Evolutionary conservation across 2,797 vertebrate species (phyloP).

Genomic region (Lateolabrax maculatus): DNA sequence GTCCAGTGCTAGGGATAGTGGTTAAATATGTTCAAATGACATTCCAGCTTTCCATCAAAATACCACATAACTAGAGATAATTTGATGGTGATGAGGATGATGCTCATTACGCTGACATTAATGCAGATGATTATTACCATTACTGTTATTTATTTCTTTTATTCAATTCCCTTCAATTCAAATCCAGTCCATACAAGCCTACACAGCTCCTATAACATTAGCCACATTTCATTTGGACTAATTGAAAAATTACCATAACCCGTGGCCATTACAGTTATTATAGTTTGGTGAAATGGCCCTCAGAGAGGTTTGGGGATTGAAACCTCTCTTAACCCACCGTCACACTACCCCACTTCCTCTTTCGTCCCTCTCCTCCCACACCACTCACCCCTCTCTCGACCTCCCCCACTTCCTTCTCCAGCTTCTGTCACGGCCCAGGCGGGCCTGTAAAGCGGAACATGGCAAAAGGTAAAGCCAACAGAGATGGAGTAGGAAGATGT

Average conservation of each 20-base stretch:
- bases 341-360: neutral
- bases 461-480: neutral
- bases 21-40: slow-evolving; percentile 38
- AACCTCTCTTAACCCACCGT: slow-evolving; percentile 21
- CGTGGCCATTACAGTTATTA: slow-evolving; percentile 72
- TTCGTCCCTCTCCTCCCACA: neutral
- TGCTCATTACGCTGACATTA: slow-evolving; percentile 62
- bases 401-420: neutral
- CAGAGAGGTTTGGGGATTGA: slow-evolving; percentile 51
- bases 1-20: neutral
- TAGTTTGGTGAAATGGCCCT: slow-evolving; percentile 59
- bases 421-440: neutral
- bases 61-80: slow-evolving; percentile 35
- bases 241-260: slow-evolving; percentile 82
- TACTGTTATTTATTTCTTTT: slow-evolving; percentile 56
- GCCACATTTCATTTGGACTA: slow-evolving; percentile 76
- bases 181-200: slow-evolving; percentile 50
- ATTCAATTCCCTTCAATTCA: slow-evolving; percentile 47
- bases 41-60: slow-evolving; percentile 29
- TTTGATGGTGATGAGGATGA: slow-evolving; percentile 60
- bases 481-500: slow-evolving; percentile 2
- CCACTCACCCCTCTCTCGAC: neutral
- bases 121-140: slow-evolving; percentile 58
- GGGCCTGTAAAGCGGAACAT: slow-evolving; percentile 27
- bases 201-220: slow-evolving; percentile 54